Base-by-base conservation (phyloP, 1,140 invertebrate species). In the Zaprionus tsacasi region DNA sequence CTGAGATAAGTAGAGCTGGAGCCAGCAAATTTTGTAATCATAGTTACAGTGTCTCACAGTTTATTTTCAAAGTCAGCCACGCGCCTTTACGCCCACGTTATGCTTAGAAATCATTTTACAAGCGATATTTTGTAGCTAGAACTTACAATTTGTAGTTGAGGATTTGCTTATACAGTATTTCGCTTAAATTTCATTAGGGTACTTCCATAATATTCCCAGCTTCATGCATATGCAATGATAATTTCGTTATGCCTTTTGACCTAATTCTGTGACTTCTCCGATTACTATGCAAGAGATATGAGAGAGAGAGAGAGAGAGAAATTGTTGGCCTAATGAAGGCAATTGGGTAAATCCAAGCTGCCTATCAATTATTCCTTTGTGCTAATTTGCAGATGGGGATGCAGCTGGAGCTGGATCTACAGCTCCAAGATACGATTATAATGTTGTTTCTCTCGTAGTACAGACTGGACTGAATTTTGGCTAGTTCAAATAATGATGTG, bases 401-500 rank as follows among this genome's bases (percentile, higher is more conserved):
- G 33, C 43, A 35, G 6, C 33, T 36, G 30, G 40, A 21, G 21
- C 21, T 21, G 21, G 21, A 21, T 1, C 21, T 21, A 2, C 21
- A 21, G 1, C n/a, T 8, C 2, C n/a, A 15, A 48, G 21, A 8
- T 35, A 5, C 17, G 21, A 48, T 64, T 36, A 48, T 35, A 50
- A 57, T 38, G 17, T 33, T 38, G 59, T 55, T 60, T 60, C 64
- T 48, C 71, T 55, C 13, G 38, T 50, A 60, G n/a, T 30, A 54
- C 7, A 17, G 40, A 43, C 15, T 70, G 27, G 1, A 30, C 15
- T 6, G 15, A 27, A 59, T 55, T 65, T 17, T 36, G 48, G 21
- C 68, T 61, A 56, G 30, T 65, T 71, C 66, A 71, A 76, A 76
- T 64, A 66, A 76, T 70, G 27, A 65, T 55, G 50, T 61, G 48